phyloP scores from a whole-genome alignment of 1,140 invertebrate species.

The Acyrthosiphon pisum region DNA sequence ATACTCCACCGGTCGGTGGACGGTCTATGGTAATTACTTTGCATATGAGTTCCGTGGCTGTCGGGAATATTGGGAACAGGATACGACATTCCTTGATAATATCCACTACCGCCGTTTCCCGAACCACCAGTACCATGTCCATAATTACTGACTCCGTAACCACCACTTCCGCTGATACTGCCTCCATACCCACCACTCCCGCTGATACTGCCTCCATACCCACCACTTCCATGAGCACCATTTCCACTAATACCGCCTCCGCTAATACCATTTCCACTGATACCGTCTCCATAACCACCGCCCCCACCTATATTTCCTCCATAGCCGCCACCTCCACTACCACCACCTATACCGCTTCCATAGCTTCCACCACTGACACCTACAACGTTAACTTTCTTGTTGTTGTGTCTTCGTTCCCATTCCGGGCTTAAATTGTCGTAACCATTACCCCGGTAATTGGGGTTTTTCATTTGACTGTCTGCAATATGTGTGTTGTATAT shows the following conservation, averaged over 20 bases:
- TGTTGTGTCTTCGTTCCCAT: constrained; percentile 58
- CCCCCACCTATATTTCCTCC: too few relatives aligned
- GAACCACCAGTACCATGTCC: background rate
- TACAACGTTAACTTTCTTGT: background rate
- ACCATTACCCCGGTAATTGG: constrained; percentile 61
- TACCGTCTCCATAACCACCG: too few relatives aligned
- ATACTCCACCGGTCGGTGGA: constrained; percentile 46
- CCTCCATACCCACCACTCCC: background rate
- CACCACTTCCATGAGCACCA: background rate
- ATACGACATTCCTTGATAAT: constrained; percentile 44
- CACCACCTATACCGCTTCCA: background rate
- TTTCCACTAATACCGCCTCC: background rate
- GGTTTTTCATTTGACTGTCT: background rate
- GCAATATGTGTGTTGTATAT: background rate
- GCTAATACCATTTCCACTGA: too few relatives aligned
- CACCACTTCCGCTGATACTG: background rate
- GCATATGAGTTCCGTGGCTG: background rate
- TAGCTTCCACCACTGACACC: background rate
- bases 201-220: too few relatives aligned
- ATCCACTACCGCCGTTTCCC: background rate
- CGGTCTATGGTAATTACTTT: background rate
- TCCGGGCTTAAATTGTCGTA: constrained; percentile 62
- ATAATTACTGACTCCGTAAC: background rate
- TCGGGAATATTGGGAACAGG: background rate
- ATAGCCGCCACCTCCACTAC: background rate